Evolutionary conservation across 1,140 invertebrate species (phyloP), one percentile per base, ranked within the genome.

Genomic region (Popillia japonica): DNA sequence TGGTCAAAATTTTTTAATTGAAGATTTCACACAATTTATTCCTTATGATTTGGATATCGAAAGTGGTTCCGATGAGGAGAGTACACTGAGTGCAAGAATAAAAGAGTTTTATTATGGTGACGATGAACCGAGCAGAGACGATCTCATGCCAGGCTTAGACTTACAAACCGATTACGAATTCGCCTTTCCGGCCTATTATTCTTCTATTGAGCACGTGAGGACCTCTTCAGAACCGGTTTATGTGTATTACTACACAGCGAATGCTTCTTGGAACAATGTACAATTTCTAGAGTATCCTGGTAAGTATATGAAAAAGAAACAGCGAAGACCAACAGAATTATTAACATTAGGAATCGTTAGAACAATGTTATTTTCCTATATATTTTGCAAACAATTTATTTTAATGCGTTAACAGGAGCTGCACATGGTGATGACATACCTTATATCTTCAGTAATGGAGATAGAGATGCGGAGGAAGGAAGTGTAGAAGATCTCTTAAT

Each of bases 341-440:
- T n/a, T n/a, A n/a, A n/a, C n/a, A n/a, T n/a, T n/a, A n/a, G n/a
- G n/a, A n/a, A n/a, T n/a, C n/a, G n/a, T n/a, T n/a, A n/a, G n/a
- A n/a, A n/a, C n/a, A n/a, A n/a, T n/a, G n/a, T n/a, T n/a, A n/a
- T n/a, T n/a, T n/a, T n/a, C n/a, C n/a, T n/a, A n/a, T n/a, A n/a
- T n/a, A n/a, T n/a, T n/a, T n/a, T n/a, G n/a, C n/a, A n/a, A 34
- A 34, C 27, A 34, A 7, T 48, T 48, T 14, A 14, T 7, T 14
- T 48, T 48, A 48, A 14, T 48, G 8, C n/a, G 3, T 14, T 40
- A 3, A 40, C 40, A 81, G 91, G 91, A 2, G 90, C 88, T 0
- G 88, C 87, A 81, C 92, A 93, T 81, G 89, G 87, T 0, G 92
- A 93, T 79, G 91, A 92, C 79, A 44, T 92, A 3, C 89, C 88